Evolutionary conservation across 2,888 invertebrate genomes (phyloP), one percentile per base, ranked within the genome.

Genomic region (Bugulina stolonifera): DNA sequence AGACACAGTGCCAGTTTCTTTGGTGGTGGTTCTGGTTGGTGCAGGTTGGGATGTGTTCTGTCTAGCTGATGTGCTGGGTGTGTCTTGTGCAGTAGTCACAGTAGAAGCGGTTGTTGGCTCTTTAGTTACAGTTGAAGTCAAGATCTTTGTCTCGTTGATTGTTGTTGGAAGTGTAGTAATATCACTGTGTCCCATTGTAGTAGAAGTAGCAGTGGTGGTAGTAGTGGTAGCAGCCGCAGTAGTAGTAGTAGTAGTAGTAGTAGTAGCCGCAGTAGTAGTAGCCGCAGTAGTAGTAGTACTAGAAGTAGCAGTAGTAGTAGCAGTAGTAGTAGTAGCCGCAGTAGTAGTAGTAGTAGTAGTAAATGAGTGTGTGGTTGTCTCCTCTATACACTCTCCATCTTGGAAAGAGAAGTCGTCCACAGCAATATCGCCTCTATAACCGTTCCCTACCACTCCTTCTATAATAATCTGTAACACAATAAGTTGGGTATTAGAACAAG

Each of bases 321-420:
- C 5, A 43, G 43, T 43, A 18, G 43, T 43, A 18, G 43, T 10
- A 43, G 43, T 43, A 18, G 43, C 10, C 5, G 43, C 43, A 10
- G 18, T 5, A 18, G 10, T 43, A 18, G 43, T 43, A 10, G 43
- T 43, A 10, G 43, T 5, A 18, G 5, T 18, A 18, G 43, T 18
- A 43, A 5, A 43, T 43, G 43, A 43, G 5, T 5, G 43, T 10
- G 34, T 32, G 5, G 32, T 32, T 25, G 27, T 14, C 3, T 27
- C 10, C n/a, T 25, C 64, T 32, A 29, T 14, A 64, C 64, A 64
- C 5, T 1, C 32, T 27, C 64, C 64, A 64, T 64, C 32, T 64
- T 34, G 64, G 10, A 64, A 18, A 32, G 64, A 32, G 64, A 64
- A 29, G n/a, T 64, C 64, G 32, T 64, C 64, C 27, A 64, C 32